Evolutionary conservation across 2,113 vertebrate genomes (phyloP).

Genomic region (Cyanoramphus novaezelandiae): DNA sequence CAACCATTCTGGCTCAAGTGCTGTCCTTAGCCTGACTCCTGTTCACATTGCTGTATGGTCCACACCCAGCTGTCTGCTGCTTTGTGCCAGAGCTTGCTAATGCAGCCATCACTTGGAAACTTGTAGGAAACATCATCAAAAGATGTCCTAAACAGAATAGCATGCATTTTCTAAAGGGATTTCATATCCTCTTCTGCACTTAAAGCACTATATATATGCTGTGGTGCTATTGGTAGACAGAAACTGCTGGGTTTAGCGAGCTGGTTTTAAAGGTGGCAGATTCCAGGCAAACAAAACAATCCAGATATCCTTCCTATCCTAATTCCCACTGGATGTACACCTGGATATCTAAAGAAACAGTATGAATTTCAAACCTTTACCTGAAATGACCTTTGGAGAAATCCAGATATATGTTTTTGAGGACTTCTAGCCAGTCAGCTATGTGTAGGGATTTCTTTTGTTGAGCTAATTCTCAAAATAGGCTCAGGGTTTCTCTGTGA

Average conservation of each 20-base stretch:
- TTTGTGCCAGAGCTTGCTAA: constrained; percentile 4
- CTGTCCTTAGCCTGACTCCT: constrained; percentile 18
- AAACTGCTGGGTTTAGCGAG: neutral
- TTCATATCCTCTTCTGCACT: neutral
- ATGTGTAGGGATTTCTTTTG: neutral
- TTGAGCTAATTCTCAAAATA: neutral
- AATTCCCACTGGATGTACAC: neutral
- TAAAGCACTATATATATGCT: neutral
- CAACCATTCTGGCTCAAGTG: neutral
- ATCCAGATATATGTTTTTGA: neutral
- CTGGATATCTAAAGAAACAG: neutral
- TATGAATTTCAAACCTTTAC: neutral
- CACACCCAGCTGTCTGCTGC: neutral
- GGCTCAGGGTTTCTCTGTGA: neutral
- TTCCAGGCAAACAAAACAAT: constrained; percentile 18
- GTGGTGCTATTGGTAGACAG: neutral
- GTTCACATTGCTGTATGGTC: neutral
- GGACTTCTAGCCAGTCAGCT: neutral
- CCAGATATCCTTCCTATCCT: neutral
- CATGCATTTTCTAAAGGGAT: neutral
- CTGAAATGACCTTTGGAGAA: constrained; percentile 7
- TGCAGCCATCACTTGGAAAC: neutral
- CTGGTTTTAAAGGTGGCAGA: neutral
- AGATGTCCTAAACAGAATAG: neutral
- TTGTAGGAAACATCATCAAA: constrained; percentile 11